Conservation (phyloP, 2,797 vertebrate genomes). For the Crossoptilon crossoptilon region DNA sequence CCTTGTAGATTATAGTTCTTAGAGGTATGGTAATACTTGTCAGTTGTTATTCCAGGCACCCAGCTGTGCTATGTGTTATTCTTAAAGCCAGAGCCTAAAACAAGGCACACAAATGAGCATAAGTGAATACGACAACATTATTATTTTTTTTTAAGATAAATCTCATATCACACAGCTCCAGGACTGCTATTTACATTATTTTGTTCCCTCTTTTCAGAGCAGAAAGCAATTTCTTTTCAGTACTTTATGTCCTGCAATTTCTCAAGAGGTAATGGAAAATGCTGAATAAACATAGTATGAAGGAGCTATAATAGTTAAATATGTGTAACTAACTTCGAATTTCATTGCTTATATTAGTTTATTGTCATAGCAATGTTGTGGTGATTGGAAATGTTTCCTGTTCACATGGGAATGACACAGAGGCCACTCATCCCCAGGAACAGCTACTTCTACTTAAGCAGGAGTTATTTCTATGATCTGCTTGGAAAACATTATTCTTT, state of each 20-base stretch:
- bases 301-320: not conserved
- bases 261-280: not conserved
- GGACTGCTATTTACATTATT: not conserved
- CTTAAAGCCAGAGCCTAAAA: not conserved
- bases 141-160: not conserved
- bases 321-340: not conserved
- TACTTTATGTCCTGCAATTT: not conserved
- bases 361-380: not conserved
- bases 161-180: not conserved
- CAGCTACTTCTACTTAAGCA: not conserved
- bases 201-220: not conserved
- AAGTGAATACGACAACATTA: not conserved
- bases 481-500: conserved; percentile 1
- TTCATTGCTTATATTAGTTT: not conserved
- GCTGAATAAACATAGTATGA: not conserved
- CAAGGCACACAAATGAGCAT: not conserved
- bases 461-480: not conserved
- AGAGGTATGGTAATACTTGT: not conserved
- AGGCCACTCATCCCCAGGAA: not conserved
- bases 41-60: not conserved
- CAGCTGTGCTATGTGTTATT: not conserved
- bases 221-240: not conserved
- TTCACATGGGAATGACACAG: not conserved
- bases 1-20: not conserved
- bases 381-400: not conserved